Percentiles rank a stretch among this genome's conserved stretches.
Evolutionary conservation across 2,113 vertebrate genomes (phyloP).

Genomic region (Poecilia latipinna): DNA sequence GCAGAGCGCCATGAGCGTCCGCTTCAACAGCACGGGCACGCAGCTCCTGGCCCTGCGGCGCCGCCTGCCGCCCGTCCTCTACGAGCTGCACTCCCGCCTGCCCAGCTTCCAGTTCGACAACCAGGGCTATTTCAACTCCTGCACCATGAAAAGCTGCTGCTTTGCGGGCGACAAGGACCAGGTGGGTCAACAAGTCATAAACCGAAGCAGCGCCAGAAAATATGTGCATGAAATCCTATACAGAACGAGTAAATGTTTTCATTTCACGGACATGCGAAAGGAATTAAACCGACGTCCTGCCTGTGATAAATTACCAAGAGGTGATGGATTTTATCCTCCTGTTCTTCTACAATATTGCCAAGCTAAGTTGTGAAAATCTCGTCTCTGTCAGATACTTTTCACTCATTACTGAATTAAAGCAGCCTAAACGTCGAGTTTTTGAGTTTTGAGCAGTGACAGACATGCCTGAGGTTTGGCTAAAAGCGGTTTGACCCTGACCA

Average conservation of each 20-base stretch:
- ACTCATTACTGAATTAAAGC: too few relatives aligned
- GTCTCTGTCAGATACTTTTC: too few relatives aligned
- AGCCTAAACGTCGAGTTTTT: too few relatives aligned
- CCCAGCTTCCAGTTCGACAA: conserved; percentile 99
- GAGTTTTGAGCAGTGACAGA: too few relatives aligned
- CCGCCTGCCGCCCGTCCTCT: conserved; percentile 94
- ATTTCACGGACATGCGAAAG: not conserved
- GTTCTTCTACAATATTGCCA: not conserved
- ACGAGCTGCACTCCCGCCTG: conserved; percentile 96
- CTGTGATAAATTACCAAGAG: not conserved
- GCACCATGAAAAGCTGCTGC: conserved; percentile 99
- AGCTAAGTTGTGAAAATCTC: not conserved
- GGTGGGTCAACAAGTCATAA: conserved; percentile 72
- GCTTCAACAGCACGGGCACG: conserved; percentile 96
- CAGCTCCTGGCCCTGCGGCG: conserved; percentile 93
- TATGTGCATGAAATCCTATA: not conserved
- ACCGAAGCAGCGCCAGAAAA: not conserved
- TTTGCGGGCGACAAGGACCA: conserved; percentile 97
- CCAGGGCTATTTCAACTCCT: conserved; percentile 99
- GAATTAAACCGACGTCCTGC: not conserved
- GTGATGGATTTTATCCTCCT: too few relatives aligned
- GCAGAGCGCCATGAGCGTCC: conserved; percentile 98
- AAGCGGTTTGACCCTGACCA: not conserved
- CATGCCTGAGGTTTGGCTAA: not conserved
- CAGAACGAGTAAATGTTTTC: too few relatives aligned